Conservation (phyloP, 2,797 vertebrate species). For the Eulemur albifrons region DNA sequence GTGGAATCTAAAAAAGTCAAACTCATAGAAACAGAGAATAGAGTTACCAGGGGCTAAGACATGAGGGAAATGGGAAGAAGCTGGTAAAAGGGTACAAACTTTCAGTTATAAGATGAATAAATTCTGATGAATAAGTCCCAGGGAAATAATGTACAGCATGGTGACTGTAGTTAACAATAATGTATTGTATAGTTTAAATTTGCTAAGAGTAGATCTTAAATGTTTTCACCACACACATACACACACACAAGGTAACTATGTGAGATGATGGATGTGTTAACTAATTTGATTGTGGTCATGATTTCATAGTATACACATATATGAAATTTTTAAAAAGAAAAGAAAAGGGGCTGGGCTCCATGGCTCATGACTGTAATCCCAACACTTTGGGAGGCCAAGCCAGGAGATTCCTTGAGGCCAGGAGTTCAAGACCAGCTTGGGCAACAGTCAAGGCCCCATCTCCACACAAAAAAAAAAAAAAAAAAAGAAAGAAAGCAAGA, state of each 20-base stretch:
- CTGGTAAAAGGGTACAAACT: not conserved
- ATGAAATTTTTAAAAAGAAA: not conserved
- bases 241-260: not conserved
- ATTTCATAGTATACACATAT: not conserved
- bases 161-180: not conserved
- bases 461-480: not conserved
- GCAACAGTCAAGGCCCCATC: no score
- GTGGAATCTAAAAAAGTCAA: not conserved
- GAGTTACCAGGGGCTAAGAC: not conserved
- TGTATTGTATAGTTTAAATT: not conserved
- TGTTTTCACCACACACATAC: not conserved
- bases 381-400: no score
- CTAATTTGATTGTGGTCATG: not conserved
- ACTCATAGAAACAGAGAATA: not conserved
- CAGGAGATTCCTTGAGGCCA: no score
- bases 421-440: no score
- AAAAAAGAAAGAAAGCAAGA: no score
- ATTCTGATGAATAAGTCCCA: not conserved
- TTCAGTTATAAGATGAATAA: not conserved
- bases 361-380: no score
- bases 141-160: not conserved
- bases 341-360: not conserved
- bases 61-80: not conserved
- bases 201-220: not conserved
- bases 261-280: not conserved